Base-by-base conservation (phyloP, 2,113 vertebrate species). In the Symphodus melops region DNA sequence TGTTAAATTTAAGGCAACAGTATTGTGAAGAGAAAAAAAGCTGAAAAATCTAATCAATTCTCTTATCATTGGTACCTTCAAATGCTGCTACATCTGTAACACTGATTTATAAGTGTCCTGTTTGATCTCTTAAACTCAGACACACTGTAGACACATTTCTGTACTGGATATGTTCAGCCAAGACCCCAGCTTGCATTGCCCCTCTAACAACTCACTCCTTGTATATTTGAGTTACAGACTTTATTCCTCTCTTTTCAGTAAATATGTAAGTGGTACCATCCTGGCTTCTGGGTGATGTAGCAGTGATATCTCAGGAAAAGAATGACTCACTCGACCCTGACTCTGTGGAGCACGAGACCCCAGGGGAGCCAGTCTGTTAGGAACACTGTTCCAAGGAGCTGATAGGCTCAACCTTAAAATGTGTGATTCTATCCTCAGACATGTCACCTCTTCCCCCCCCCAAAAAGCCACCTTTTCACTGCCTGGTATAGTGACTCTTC, bases 331-430 rank as follows among this genome's bases (percentile, higher is more conserved):
- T 19, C 68, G 62, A 28, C 57, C 68, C 60, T 11, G 60, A 69
- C 53, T 75, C 75, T 68, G 71, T 62, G 65, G 81, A 81, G 75
- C 75, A 54, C 44, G 23, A 62, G 37, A 28, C 66, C 70, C 82
- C 81, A 14, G 72, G 87, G 86, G 88, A 89, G 86, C 78, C 85
- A 67, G 82, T 84, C 85, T 90, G 89, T 89, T 85, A 86, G 76
- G 63, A 68, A 68, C 79, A 23, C 79, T 86, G 80, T 78, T 90
- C 71, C 81, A 85, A n/a, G 48, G 63, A 82, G 87, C 86, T 77
- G 86, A 86, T 85, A 77, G 84, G 72, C 84, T 87, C 82, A 89
- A 84, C 46, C 84, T 88, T 85, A 80, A 83, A 85, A 85, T 84
- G 83, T 89, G 84, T 53, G 65, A 88, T 79, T 78, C 72, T 74